Evolutionary conservation across 2,888 invertebrate species (phyloP), one percentile per base, ranked within the genome.

Genomic region (Sphecodes monilicornis): DNA sequence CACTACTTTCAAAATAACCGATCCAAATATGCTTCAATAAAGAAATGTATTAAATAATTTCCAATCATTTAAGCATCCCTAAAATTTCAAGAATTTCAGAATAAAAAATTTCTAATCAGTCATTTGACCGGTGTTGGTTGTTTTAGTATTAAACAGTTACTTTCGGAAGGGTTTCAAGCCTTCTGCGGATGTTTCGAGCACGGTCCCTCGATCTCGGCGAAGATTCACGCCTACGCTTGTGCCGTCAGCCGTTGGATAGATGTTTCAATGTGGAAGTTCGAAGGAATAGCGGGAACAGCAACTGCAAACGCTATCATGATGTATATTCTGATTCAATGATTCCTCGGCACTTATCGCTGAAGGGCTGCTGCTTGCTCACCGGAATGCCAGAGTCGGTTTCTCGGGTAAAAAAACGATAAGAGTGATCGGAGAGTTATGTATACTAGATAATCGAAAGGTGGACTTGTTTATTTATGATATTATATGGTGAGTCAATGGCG

Each of bases 171-270:
- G 39, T 39, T 8, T 39, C 39, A 8, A 39, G 8, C 8, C 39
- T 39, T 78, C 79, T 82, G 36, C 29, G 29, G 43, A 66, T 22
- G 72, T 68, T 76, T 80, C 64, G 29, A 4, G 10, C 50, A 10
- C 69, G 5, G 18, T 3, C 5, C 43, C 18, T 46, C 77, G 82
- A 71, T 82, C 72, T 60, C 39, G 54, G 39, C 1, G 46, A 4
- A 50, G 68, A 76, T 68, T 29, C 68, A 72, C 76, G 76, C 78
- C 78, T 73, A 82, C 78, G 78, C 72, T 32, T 1, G 54, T 26
- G 36, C 39, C 36, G 50, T 43, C 50, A 54, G 60, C 32, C n/a
- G 60, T n/a, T 43, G 22, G 41, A 73, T 39, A 46, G 46, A 73
- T 26, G 43, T 26, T 46, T 39, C 29, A 18, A 46, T 68, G 46